These are phyloP conservation scores for Eueides isabella DNA, from an alignment of 1,140 invertebrate genomes.

Conservation along the genomic window DNA sequence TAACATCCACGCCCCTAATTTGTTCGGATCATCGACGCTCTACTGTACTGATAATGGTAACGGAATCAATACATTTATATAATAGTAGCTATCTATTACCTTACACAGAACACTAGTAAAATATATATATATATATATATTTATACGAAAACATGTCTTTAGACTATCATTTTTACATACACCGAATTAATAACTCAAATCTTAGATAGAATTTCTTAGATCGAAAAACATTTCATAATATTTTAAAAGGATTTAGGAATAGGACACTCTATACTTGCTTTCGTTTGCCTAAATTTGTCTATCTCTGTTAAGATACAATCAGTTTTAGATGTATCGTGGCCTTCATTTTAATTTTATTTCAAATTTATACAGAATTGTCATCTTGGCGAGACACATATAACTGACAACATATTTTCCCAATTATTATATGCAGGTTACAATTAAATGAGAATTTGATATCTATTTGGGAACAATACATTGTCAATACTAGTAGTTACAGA, in stretches of 20 bases:
- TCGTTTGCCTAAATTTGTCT: background rate
- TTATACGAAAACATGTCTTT: no score
- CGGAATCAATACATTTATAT: no score
- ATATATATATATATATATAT: no score
- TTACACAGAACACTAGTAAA: no score
- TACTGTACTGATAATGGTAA: no score
- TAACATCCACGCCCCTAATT: no score
- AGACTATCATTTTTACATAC: no score
- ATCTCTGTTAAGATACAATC: background rate
- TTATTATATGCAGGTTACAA: background rate
- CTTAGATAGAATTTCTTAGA: background rate
- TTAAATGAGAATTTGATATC: background rate
- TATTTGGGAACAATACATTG: background rate
- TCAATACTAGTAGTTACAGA: background rate
- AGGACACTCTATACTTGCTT: background rate
- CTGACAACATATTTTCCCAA: background rate
- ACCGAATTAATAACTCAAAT: background rate
- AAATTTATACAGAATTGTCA: background rate
- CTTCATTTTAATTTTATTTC: background rate
- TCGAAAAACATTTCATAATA: background rate
- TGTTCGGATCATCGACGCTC: no score
- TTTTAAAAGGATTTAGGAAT: background rate
- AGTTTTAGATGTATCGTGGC: background rate
- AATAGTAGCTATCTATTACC: no score
- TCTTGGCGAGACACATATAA: background rate